Evolutionary conservation across 2,888 invertebrate species (phyloP), one percentile per base, ranked within the genome.

Genomic region (Tenodera sinensis): DNA sequence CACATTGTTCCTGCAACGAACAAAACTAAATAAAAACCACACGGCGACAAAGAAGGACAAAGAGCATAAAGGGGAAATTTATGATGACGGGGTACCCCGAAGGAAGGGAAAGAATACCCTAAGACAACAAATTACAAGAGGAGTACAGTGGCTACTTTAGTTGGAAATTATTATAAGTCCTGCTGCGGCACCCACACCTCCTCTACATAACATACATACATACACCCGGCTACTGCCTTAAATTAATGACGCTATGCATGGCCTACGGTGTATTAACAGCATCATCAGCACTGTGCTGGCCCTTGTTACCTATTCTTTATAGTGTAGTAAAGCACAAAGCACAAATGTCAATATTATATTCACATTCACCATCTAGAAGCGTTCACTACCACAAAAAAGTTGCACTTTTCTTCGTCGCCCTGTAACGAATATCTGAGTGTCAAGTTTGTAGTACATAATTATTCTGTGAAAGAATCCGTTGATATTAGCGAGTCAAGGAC

Each of bases 11-110:
- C 25, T 87, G 87, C 82, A 30, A 82, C 81, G 54, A 87, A 87
- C 87, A 87, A 87, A 87, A 81, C 81, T 12, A 82, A 87, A 87
- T 82, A 87, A 87, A 30, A 84, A 82, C 87, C 87, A 87, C 87
- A 82, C 28, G 87, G 82, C 87, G 87, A 87, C 87, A 87, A 82
- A 87, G 87, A 87, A 81, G 82, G 87, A 82, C 87, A 87, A 87
- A 30, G 82, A 87, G 87, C 82, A 87, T 87, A 87, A 87, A 34
- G 30, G 82, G 30, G 82, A 87, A 82, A 87, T 30, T 87, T 87
- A 87, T 87, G 87, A 87, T 20, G 87, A 87, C 87, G 28, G n/a
- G 28, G 86, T 25, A 71, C 54, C 54, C 54, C 25, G 54, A 71
- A 71, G 54, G 54, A 71, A 71, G 25, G 25, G 54, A 71, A 25